These are phyloP conservation scores for Hypanus sabinus DNA, from an alignment of 2,113 vertebrate species.

Conservation along the genomic window DNA sequence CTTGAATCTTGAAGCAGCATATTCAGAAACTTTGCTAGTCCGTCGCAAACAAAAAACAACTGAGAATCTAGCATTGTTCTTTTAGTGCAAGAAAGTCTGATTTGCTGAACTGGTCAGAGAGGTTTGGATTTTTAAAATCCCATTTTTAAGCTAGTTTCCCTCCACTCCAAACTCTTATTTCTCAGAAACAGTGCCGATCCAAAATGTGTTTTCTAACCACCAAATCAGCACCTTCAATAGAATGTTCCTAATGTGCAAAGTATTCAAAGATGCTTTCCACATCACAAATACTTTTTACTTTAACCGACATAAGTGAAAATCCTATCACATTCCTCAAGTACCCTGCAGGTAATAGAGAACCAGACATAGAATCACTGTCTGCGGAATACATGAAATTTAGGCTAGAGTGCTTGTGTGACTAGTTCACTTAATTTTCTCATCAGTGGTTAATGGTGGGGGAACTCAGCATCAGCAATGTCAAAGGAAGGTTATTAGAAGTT, in stretches of 20 bases:
- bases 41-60: not conserved
- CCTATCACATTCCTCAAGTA: too few relatives aligned
- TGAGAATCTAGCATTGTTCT: too few relatives aligned
- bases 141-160: not conserved
- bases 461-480: too few relatives aligned
- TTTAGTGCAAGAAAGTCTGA: not conserved
- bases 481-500: too few relatives aligned
- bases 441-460: too few relatives aligned
- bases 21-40: not conserved
- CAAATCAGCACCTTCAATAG: not conserved
- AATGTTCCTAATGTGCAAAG: not conserved
- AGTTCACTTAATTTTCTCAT: too few relatives aligned
- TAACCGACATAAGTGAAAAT: not conserved
- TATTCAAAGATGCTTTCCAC: not conserved
- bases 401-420: too few relatives aligned
- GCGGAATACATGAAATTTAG: too few relatives aligned
- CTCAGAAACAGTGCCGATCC: not conserved
- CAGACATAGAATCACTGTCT: too few relatives aligned
- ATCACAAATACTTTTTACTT: not conserved
- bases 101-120: not conserved
- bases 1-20: too few relatives aligned
- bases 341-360: too few relatives aligned
- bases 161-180: not conserved
- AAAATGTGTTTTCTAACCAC: not conserved
- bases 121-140: not conserved